Evolutionary conservation across 2,113 vertebrate species (phyloP), one percentile per base, ranked within the genome.

Genomic region (Martes martes): DNA sequence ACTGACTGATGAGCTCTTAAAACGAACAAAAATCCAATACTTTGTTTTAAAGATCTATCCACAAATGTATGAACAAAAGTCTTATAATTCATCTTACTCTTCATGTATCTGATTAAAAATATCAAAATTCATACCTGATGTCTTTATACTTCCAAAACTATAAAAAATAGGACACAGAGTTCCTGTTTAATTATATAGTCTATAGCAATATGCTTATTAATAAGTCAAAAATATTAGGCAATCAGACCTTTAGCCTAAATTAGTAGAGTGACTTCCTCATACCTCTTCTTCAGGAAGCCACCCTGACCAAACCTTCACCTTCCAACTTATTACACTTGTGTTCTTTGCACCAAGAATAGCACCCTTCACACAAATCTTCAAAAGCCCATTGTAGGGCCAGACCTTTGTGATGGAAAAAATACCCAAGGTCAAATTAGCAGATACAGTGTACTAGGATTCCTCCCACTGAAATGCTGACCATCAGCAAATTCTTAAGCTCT

Each of bases 1-100:
- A 96, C 97, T 98, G 85, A 98, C 97, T 18, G 97, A 97, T n/a
- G 98, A 97, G 61, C 98, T 99, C 99, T 99, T 96, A 97, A 97
- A 84, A 96, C 76, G 5, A 97, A 98, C 26, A 98, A 98, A 86
- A 98, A 98, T 63, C 45, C 31, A 94, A 96, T 0, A 31, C n/a
- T 97, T 47, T 39, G 74, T 69, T 21, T 96, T 82, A 97, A 74
- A 95, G 42, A 13, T 61, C 69, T 82, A 10, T 0, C 23, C 71
- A 92, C 16, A 92, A 92, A 92, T 16, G 28, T 1, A 90, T 19
- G 5, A 86, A 81, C 1, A 88, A 7, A 90, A 96, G 7, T 73
- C 69, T 63, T 92, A 3, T 13, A 78, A 74, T 86, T 45, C 80
- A 81, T 69, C 55, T 61, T 65, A 94, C 3, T 59, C 83, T 81